Percentiles rank a stretch among this genome's conserved stretches.
Conservation (phyloP, 2,888 invertebrate species). For the Caradrina kadenii region DNA sequence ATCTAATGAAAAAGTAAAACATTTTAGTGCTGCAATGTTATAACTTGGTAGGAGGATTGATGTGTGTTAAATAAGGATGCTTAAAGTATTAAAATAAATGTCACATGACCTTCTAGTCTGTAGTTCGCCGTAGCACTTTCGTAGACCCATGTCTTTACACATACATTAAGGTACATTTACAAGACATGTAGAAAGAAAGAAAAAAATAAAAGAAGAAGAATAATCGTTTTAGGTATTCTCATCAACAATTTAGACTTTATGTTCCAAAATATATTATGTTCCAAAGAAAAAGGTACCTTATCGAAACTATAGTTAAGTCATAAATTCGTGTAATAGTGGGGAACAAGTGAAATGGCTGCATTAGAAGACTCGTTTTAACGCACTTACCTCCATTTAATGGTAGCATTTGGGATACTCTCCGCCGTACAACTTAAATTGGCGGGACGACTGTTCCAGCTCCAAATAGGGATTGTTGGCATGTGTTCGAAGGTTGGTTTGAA, state of each 20-base stretch:
- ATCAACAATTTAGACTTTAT: neutral
- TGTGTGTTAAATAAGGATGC: neutral
- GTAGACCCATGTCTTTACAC: too few relatives aligned
- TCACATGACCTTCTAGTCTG: neutral
- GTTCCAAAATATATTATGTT: neutral
- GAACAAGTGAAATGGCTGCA: slow-evolving; percentile 30
- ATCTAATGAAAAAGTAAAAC: slow-evolving; percentile 68
- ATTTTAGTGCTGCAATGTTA: neutral
- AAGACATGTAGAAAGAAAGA: neutral
- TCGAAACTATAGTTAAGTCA: neutral
- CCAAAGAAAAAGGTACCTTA: slow-evolving; percentile 10
- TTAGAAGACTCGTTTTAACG: slow-evolving; percentile 62
- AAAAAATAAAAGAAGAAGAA: neutral
- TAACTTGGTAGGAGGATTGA: neutral
- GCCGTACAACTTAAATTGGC: slow-evolving; percentile 97
- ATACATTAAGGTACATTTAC: neutral
- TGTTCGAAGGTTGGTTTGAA: slow-evolving; percentile 95
- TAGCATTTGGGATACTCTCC: slow-evolving; percentile 97
- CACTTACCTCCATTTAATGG: slow-evolving; percentile 94
- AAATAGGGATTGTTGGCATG: slow-evolving; percentile 93
- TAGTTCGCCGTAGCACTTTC: neutral
- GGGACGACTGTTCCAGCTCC: slow-evolving; percentile 95
- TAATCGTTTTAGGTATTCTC: neutral
- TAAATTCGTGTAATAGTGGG: slow-evolving; percentile 14
- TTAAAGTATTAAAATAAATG: neutral